Evolutionary conservation across 2,888 invertebrate genomes (phyloP).

Genomic region (Diogma glabrata): DNA sequence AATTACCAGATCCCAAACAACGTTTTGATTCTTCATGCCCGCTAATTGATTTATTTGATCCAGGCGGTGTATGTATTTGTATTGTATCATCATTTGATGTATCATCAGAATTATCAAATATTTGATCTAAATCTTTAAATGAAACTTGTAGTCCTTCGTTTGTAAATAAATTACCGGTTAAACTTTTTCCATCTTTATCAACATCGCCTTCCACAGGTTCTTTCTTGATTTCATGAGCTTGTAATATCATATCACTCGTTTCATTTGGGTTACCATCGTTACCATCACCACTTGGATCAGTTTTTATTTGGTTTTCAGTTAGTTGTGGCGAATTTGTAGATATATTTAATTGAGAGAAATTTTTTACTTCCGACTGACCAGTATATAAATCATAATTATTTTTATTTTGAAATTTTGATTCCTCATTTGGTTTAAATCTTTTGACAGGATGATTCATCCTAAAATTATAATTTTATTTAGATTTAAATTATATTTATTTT

Average conservation of each 20-base stretch:
- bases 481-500: no score
- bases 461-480: no score
- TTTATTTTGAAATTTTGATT: slow-evolving; percentile 35
- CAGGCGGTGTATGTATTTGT: slow-evolving; percentile 82
- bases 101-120: slow-evolving; percentile 80
- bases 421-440: slow-evolving; percentile 57
- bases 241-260: slow-evolving; percentile 18
- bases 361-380: slow-evolving; percentile 40
- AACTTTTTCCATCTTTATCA: slow-evolving; percentile 24
- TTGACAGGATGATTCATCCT: slow-evolving; percentile 88
- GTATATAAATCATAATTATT: slow-evolving; percentile 46
- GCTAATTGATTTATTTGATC: slow-evolving; percentile 64
- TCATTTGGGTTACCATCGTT: slow-evolving; percentile 15
- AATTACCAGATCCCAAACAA: slow-evolving; percentile 18
- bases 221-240: slow-evolving; percentile 46
- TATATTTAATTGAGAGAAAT: slow-evolving; percentile 26
- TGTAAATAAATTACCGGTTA: slow-evolving; percentile 54
- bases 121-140: slow-evolving; percentile 82
- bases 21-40: slow-evolving; percentile 29
- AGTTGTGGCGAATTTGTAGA: slow-evolving; percentile 17
- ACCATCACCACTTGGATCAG: slow-evolving; percentile 14
- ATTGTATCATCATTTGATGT: slow-evolving; percentile 82
- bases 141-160: slow-evolving; percentile 83
- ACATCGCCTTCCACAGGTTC: slow-evolving; percentile 42
- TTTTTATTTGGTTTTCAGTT: slow-evolving; percentile 15